These are phyloP conservation scores for Arctia plantaginis DNA, from an alignment of 2,888 invertebrate species.

Conservation along the genomic window DNA sequence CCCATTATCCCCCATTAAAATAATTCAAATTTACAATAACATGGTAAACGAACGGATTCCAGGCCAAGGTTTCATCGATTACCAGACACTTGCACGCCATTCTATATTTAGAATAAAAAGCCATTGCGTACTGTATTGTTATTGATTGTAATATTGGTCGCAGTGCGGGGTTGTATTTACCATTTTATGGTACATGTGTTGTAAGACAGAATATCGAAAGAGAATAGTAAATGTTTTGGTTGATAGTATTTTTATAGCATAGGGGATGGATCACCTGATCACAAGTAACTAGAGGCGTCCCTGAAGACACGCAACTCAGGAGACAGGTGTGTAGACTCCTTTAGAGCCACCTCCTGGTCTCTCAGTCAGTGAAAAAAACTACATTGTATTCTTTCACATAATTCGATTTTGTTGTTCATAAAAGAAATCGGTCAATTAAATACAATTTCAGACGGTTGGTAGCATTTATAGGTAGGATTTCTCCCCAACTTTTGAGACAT, in stretches of 20 bases:
- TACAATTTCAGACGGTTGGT: too few species aligned
- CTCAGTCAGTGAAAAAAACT: too few species aligned
- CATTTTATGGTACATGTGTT: background rate
- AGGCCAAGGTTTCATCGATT: constrained; percentile 80
- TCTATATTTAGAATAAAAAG: constrained; percentile 66
- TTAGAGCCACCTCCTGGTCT: too few species aligned
- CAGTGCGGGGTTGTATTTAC: constrained; percentile 36
- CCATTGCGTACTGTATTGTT: constrained; percentile 34
- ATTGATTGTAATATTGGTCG: constrained; percentile 47
- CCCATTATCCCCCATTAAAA: constrained; percentile 36
- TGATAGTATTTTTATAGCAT: background rate
- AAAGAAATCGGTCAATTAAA: too few species aligned
- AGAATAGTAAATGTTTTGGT: background rate
- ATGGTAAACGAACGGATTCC: constrained; percentile 58
- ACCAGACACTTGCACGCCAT: constrained; percentile 64
- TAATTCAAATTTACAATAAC: constrained; percentile 55
- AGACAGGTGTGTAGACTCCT: too few species aligned
- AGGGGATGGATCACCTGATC: background rate
- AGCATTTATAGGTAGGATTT: too few species aligned
- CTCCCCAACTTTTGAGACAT: too few species aligned
- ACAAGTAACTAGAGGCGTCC: background rate
- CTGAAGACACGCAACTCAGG: too few species aligned
- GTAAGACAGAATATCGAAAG: background rate
- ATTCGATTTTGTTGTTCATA: too few species aligned
- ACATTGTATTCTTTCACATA: background rate